Conservation (phyloP, 2,113 vertebrate genomes). For the Halcyon senegalensis region DNA sequence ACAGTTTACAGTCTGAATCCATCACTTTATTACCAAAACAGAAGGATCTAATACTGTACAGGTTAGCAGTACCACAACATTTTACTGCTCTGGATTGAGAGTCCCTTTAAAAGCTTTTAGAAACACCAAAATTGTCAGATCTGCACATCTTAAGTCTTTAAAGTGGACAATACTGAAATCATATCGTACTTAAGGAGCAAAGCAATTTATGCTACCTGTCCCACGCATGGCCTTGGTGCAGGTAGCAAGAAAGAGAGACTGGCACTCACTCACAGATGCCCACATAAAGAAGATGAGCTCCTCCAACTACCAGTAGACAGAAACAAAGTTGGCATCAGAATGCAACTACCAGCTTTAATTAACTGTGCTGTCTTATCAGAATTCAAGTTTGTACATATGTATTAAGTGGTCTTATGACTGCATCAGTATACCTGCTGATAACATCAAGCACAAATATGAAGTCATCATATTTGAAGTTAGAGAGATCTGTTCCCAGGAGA, state of each 20-base stretch:
- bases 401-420: not conserved
- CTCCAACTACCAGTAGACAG: not conserved
- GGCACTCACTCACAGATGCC: not conserved
- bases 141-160: not conserved
- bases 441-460: conserved; percentile 98
- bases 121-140: not conserved
- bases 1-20: not conserved
- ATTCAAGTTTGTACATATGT: not conserved
- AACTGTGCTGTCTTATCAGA: not conserved
- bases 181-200: not conserved
- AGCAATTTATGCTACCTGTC: not conserved
- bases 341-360: not conserved
- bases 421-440: conserved; percentile 88
- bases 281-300: not conserved
- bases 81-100: not conserved
- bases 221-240: not conserved
- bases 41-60: not conserved
- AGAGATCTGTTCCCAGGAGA: conserved; percentile 96
- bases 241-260: not conserved
- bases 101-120: not conserved
- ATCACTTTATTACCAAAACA: not conserved
- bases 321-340: not conserved
- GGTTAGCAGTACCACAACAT: not conserved
- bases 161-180: not conserved
- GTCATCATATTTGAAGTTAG: conserved; percentile 98